Evolutionary conservation across 2,888 invertebrate genomes (phyloP).

Genomic region (Agrochola macilenta): DNA sequence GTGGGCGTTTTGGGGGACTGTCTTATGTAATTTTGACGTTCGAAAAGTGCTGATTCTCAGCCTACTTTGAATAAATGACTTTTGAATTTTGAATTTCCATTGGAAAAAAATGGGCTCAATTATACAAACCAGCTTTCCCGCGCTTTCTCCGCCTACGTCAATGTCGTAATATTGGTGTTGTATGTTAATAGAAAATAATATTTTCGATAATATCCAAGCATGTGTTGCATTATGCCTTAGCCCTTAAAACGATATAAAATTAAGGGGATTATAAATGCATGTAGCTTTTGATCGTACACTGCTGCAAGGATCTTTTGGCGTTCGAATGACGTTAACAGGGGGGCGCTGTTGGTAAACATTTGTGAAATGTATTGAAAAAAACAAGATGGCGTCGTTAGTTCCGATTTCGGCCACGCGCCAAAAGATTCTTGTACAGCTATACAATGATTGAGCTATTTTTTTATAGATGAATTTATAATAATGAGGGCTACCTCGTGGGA

Average conservation of each 20-base stretch:
- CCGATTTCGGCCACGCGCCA: too few species aligned
- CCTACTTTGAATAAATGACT: too few species aligned
- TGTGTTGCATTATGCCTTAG: constrained; percentile 65
- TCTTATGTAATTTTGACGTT: too few species aligned
- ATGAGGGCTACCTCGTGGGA: too few species aligned
- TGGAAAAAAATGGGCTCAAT: background rate
- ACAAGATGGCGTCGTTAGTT: too few species aligned
- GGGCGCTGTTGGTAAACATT: background rate
- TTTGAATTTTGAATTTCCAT: too few species aligned
- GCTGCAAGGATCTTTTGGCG: constrained; percentile 1
- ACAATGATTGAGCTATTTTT: too few species aligned
- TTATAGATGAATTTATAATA: too few species aligned
- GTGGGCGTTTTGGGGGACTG: too few species aligned
- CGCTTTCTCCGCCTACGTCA: constrained; percentile 58
- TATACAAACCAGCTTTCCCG: constrained; percentile 11
- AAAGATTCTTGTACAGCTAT: too few species aligned
- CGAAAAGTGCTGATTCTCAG: too few species aligned
- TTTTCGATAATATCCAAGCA: constrained; percentile 42
- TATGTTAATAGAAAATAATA: constrained; percentile 37
- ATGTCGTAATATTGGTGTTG: constrained; percentile 61
- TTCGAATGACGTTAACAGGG: background rate
- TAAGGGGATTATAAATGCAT: constrained; percentile 34
- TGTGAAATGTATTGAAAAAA: background rate
- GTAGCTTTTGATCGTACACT: constrained; percentile 19
- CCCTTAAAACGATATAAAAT: constrained; percentile 20